Evolutionary conservation across 1,140 invertebrate genomes (phyloP), one percentile per base, ranked within the genome.

Genomic region (Lerema accius): DNA sequence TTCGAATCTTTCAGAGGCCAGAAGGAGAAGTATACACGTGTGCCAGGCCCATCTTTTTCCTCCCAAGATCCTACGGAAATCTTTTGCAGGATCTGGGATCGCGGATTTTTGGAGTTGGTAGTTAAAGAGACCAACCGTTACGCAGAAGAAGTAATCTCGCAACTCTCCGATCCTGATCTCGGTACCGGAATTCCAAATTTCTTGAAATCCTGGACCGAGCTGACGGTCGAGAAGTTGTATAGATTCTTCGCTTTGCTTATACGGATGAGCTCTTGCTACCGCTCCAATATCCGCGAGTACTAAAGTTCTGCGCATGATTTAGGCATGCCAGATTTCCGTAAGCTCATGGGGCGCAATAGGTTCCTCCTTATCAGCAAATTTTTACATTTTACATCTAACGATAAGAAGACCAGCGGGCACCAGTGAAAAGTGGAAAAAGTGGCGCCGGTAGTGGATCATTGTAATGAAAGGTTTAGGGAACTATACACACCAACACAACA

Each of bases 241-340:
- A 56, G 62, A 32, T 67, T 63, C 42, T 68, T 73, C 10, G 48
- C 61, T 4, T 60, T 77, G 11, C 19, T 77, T 13, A 70, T 68
- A 14, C 61, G 45, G 15, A 74, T 77, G 67, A 15, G 23, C 1
- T n/a, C 73, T 7, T 53, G 49, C 45, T 10, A 59, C 45, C 58
- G 74, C 13, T 17, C 35, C 6, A 26, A 46, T 16, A 39, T 77
- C 16, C 17, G 51, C 6, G 66, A 73, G 17, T 77, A 72, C 23
- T 68, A 65, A 70, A 60, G 28, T 14, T 64, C 65, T 6, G 65
- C 19, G 2, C 19, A 45, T 2, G 14, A 39, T 3, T 23, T 67
- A 11, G 67, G 37, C 14, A 71, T 75, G 66, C 66, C 69, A n/a
- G 23, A 67, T 26, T 73, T 73, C 50, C 42, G n/a, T 67, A 14